These are phyloP conservation scores for Radopholus similis DNA, from an alignment of 1,140 invertebrate genomes.

Conservation along the genomic window DNA sequence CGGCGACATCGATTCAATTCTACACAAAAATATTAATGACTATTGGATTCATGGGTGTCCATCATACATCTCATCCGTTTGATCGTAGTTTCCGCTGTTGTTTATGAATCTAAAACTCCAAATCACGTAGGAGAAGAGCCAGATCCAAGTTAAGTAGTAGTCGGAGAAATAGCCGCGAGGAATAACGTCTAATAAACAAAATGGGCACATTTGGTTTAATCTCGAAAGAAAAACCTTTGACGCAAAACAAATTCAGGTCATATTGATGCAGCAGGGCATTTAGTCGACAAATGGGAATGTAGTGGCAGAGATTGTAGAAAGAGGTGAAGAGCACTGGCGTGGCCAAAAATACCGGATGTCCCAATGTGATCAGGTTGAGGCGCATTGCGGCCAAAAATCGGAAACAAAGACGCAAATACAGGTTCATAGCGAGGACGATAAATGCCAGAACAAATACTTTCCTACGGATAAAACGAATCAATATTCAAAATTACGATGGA, in stretches of 20 bases:
- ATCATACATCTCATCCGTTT: constrained; percentile 48
- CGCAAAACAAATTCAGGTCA: constrained; percentile 25
- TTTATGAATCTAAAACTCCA: constrained; percentile 35
- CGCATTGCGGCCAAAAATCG: constrained; percentile 48
- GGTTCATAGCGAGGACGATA: constrained; percentile 23
- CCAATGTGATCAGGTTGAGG: constrained; percentile 31
- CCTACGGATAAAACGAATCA: constrained; percentile 15
- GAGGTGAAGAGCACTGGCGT: constrained; percentile 37
- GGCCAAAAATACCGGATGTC: constrained; percentile 37
- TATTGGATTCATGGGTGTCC: not conserved
- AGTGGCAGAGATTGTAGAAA: constrained; percentile 26
- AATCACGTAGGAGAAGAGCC: constrained; percentile 40
- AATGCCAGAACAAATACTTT: constrained; percentile 40
- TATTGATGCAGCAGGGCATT: constrained; percentile 30
- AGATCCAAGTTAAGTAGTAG: constrained; percentile 34
- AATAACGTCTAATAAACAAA: constrained; percentile 7
- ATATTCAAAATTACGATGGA: not conserved
- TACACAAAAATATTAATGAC: constrained; percentile 18
- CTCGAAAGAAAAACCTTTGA: constrained; percentile 18
- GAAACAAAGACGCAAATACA: constrained; percentile 30
- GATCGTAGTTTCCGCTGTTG: constrained; percentile 21
- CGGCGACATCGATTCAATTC: constrained; percentile 55
- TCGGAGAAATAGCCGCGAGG: constrained; percentile 20
- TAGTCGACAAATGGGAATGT: constrained; percentile 32
- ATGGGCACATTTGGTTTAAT: not conserved